These are phyloP conservation scores for Merluccius polli DNA, from an alignment of 2,797 vertebrate genomes.

Conservation along the genomic window DNA sequence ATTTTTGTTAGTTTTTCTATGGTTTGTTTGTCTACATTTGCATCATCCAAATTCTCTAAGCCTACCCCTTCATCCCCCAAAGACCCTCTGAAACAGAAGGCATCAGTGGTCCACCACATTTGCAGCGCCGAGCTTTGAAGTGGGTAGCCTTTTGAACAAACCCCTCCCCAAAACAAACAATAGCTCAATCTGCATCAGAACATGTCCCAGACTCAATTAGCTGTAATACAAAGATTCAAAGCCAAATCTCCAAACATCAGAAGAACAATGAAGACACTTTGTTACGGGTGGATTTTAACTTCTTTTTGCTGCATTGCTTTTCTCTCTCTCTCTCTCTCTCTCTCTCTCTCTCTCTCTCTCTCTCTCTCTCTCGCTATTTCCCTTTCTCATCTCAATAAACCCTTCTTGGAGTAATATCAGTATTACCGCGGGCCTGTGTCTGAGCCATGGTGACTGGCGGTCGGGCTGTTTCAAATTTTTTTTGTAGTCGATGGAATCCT, in stretches of 20 bases:
- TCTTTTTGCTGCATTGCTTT: background rate
- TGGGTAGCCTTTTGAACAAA: background rate
- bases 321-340: too few relatives aligned
- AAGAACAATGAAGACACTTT: background rate
- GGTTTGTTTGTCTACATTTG: slow-evolving; percentile 3
- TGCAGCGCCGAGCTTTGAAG: background rate
- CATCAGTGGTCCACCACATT: background rate
- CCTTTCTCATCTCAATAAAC: background rate
- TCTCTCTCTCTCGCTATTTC: background rate
- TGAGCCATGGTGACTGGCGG: slow-evolving; percentile 31
- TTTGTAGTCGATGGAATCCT: slow-evolving; percentile 34
- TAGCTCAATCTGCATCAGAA: slow-evolving; percentile 36
- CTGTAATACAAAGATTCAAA: slow-evolving; percentile 28
- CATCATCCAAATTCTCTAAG: background rate
- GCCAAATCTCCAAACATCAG: slow-evolving; percentile 17
- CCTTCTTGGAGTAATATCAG: background rate
- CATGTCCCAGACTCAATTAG: slow-evolving; percentile 36
- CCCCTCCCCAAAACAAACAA: background rate
- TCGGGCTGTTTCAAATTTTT: background rate
- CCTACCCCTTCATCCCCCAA: background rate
- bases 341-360: too few relatives aligned
- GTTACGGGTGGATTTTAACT: background rate
- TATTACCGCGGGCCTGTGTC: slow-evolving; percentile 6
- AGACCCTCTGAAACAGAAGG: background rate
- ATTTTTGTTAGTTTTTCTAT: background rate